Evolutionary conservation across 2,113 vertebrate species (phyloP).

Genomic region (Nycticryphes semicollaris): DNA sequence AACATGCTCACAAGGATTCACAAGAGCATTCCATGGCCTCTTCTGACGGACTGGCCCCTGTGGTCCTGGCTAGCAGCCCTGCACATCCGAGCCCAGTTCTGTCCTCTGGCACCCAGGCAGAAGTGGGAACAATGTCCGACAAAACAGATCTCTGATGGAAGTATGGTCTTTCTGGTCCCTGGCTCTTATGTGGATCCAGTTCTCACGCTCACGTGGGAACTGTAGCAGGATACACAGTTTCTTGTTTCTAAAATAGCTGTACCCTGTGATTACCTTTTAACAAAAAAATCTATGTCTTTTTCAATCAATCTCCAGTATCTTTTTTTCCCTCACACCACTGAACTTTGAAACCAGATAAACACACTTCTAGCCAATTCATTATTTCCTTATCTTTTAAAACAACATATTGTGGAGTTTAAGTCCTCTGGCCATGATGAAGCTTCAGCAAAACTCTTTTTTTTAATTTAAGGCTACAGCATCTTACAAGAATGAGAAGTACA

Average conservation of each 20-base stretch:
- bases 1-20: neutral
- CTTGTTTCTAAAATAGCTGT: neutral
- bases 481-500: neutral
- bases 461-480: neutral
- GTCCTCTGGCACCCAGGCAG: neutral
- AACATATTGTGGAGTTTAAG: neutral
- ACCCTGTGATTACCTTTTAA: neutral
- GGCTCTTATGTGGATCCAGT: neutral
- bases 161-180: neutral
- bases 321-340: neutral
- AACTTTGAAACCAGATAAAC: neutral
- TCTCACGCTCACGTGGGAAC: fast-evolving
- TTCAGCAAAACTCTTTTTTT: neutral
- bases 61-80: neutral
- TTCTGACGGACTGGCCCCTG: fast-evolving
- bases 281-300: neutral
- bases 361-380: neutral
- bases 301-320: neutral
- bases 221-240: neutral
- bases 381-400: constrained; percentile 26
- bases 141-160: neutral
- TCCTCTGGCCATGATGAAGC: neutral
- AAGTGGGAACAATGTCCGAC: neutral
- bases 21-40: neutral
- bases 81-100: fast-evolving